Percentiles rank a stretch among this genome's conserved stretches.
Conservation (phyloP, 1,140 invertebrate species). For the Drosophila equinoxialis region DNA sequence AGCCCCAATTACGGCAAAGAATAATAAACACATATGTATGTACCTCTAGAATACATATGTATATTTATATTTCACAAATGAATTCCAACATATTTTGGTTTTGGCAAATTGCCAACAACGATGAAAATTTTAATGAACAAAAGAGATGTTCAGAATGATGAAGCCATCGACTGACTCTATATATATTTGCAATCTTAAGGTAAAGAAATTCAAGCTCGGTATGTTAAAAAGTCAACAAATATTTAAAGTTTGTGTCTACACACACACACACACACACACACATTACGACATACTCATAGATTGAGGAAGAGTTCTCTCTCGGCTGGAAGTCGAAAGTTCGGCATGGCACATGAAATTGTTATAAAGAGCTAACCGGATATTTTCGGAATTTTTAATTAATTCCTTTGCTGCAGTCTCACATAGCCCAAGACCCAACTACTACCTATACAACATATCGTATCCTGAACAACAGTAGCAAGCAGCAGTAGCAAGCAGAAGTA, state of each 20-base stretch:
- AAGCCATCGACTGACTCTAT: not conserved
- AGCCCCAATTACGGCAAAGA: not conserved
- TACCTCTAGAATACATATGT: not conserved
- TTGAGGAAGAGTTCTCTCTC: constrained; percentile 40
- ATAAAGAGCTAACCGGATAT: constrained; percentile 80
- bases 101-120: constrained; percentile 5
- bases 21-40: not conserved
- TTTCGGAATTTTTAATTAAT: constrained; percentile 81
- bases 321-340: constrained; percentile 53
- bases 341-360: constrained; percentile 74
- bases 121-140: constrained; percentile 9
- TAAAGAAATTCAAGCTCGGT: constrained; percentile 1
- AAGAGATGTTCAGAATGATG: not conserved
- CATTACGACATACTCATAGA: constrained; percentile 25
- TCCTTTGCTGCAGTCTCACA: constrained; percentile 41
- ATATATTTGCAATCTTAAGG: not conserved
- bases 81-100: not conserved
- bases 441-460: constrained; percentile 36
- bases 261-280: not conserved
- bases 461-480: constrained; percentile 34
- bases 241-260: constrained; percentile 3
- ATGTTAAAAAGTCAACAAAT: constrained; percentile 10
- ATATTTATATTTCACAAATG: not conserved
- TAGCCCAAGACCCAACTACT: constrained; percentile 19
- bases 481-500: no score